Percentiles rank a stretch among this genome's conserved stretches.
These are phyloP conservation scores for Trichacis sp. DNA, from an alignment of 2,888 invertebrate species.

Conservation along the genomic window DNA sequence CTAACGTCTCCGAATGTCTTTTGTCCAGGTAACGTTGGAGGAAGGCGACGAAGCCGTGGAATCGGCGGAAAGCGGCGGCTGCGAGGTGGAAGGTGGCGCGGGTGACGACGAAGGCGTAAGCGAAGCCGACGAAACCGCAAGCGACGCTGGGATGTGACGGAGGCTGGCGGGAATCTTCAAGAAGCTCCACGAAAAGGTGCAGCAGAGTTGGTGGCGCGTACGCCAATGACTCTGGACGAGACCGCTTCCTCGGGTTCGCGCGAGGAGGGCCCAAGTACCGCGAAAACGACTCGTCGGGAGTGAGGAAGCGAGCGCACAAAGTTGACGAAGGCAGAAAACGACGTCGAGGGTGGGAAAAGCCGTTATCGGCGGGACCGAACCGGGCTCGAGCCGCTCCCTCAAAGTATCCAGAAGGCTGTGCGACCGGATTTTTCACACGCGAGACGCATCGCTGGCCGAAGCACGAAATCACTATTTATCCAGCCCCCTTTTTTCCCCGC, in stretches of 20 bases:
- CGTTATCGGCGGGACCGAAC: slow-evolving; percentile 32
- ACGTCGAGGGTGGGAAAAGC: neutral
- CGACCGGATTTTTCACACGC: slow-evolving; percentile 8
- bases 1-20: slow-evolving; percentile 22
- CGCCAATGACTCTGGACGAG: slow-evolving; percentile 73
- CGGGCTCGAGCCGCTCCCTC: slow-evolving; percentile 15
- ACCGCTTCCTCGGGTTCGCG: slow-evolving; percentile 7
- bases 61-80: slow-evolving; percentile 64
- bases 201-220: slow-evolving; percentile 86
- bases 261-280: neutral
- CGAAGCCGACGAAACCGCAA: slow-evolving; percentile 63
- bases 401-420: slow-evolving; percentile 14
- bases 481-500: slow-evolving; percentile 4
- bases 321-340: neutral
- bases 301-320: neutral
- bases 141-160: slow-evolving; percentile 87
- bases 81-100: slow-evolving; percentile 62
- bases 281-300: slow-evolving; percentile 11
- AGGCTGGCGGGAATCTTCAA: slow-evolving; percentile 91
- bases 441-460: slow-evolving; percentile 25
- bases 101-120: slow-evolving; percentile 72
- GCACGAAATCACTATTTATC: slow-evolving; percentile 28
- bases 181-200: slow-evolving; percentile 90
- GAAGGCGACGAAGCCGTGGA: slow-evolving; percentile 82
- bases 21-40: slow-evolving; percentile 82